phyloP scores from a whole-genome alignment of 2,113 vertebrate species.

The Apteryx owenii region DNA sequence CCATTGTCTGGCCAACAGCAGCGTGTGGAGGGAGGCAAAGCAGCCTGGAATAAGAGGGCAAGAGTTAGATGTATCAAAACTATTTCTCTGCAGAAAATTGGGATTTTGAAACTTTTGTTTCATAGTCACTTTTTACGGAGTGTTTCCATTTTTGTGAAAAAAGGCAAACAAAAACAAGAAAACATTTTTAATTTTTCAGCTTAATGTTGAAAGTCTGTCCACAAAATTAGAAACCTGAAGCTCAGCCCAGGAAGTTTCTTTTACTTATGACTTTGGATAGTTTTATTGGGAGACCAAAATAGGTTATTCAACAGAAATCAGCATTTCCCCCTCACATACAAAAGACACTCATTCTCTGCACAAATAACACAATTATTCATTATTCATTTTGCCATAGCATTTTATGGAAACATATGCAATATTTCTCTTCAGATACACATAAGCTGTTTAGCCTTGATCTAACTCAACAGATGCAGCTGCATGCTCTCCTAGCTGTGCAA shows the following conservation, averaged over 20 bases:
- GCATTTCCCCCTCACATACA: not conserved
- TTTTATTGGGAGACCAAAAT: not conserved
- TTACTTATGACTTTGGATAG: not conserved
- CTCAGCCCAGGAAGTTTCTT: not conserved
- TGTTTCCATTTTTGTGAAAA: not conserved
- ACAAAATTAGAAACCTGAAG: not conserved
- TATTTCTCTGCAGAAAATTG: not conserved
- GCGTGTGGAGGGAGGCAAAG: not conserved
- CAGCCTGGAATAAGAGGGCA: not conserved
- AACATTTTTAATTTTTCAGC: not conserved
- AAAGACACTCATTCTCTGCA: not conserved
- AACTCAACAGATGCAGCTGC: not conserved
- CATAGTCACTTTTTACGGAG: not conserved
- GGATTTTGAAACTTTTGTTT: accelerated
- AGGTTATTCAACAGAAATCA: not conserved
- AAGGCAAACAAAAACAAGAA: not conserved
- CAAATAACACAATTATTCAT: not conserved
- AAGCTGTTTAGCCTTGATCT: not conserved
- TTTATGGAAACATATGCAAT: not conserved
- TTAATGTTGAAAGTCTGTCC: not conserved
- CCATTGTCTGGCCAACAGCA: not conserved
- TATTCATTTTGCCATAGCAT: not conserved
- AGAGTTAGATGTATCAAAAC: not conserved
- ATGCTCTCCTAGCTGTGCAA: not conserved
- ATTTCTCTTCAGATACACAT: not conserved